Base-by-base conservation (phyloP, 1,140 invertebrate species). In the Plutomurus gul region DNA sequence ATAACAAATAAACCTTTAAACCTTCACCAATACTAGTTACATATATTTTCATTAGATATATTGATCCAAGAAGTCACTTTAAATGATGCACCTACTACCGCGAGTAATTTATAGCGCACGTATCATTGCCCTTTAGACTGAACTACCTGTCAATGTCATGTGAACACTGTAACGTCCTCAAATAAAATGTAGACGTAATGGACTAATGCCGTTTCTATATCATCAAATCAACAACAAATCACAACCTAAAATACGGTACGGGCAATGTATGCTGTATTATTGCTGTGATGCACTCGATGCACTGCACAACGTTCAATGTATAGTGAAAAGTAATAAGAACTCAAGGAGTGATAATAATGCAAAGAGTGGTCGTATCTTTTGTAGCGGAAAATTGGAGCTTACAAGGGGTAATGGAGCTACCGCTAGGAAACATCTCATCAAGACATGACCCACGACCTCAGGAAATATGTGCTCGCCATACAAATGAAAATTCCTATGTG, bases 401-500 rank as follows among this genome's bases (percentile, higher is more conserved):
- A 27, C 40, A 43, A 77, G 76, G 76, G 76, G 76, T 77, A 77
- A 77, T 77, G 56, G 76, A 77, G 76, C 76, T 78, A 78, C 76
- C 76, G 76, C 60, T 71, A 73, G 46, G 76, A 73, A 78, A 73
- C 75, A 78, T 73, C 76, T 78, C 76, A 78, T 78, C 76, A 78
- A 78, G 40, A 51, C 18, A n/a, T 49, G 70, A 78, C 76, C 76
- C 40, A 22, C 51, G 65, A 78, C 76, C 36, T 40, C 47, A 16
- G 36, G 16, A 65, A 65, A 65, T 65, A 36, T 65, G 56, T 43
- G 70, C 70, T 43, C 27, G 22, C 8, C 22, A 46, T 73, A 18
- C 40, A 30, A 73, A 73, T 73, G 40, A 22, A 73, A 22, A 73
- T 73, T 73, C 18, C 20, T 25, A 39, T 39, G 40, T 73, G 37